Percentiles rank a stretch among this genome's conserved stretches.
These are phyloP conservation scores for Jacana jacana DNA, from an alignment of 2,113 vertebrate species.

Conservation along the genomic window DNA sequence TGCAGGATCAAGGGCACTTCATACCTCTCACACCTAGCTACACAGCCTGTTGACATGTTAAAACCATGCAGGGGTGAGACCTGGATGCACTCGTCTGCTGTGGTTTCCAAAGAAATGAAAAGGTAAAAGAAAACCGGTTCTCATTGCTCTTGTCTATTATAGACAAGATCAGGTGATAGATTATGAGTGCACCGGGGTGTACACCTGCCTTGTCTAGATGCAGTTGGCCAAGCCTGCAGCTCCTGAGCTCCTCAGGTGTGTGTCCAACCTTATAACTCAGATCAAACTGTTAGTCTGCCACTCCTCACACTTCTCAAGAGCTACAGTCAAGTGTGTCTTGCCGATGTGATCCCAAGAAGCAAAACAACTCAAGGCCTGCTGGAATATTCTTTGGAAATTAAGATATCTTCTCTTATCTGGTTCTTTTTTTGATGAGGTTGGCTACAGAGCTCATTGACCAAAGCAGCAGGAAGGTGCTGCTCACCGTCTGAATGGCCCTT, in stretches of 20 bases:
- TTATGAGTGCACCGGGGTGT: neutral
- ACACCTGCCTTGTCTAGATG: neutral
- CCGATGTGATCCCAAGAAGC: neutral
- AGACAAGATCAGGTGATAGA: neutral
- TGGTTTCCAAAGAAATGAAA: neutral
- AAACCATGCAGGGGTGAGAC: neutral
- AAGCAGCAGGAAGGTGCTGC: neutral
- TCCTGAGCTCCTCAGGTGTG: neutral
- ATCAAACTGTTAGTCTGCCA: neutral
- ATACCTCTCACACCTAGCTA: neutral
- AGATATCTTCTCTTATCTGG: neutral
- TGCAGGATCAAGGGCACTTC: neutral
- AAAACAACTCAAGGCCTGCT: neutral
- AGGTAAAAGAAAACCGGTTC: neutral
- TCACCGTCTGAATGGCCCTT: neutral
- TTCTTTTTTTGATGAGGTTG: neutral
- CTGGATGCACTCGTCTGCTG: neutral
- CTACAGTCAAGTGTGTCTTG: neutral
- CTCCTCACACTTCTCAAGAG: neutral
- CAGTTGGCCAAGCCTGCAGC: neutral
- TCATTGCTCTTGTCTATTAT: neutral
- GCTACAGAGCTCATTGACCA: neutral
- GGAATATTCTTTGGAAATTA: neutral
- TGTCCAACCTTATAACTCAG: neutral
- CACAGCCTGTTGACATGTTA: neutral